Base-by-base conservation (phyloP, 2,113 vertebrate species). In the Rallus limicola region DNA sequence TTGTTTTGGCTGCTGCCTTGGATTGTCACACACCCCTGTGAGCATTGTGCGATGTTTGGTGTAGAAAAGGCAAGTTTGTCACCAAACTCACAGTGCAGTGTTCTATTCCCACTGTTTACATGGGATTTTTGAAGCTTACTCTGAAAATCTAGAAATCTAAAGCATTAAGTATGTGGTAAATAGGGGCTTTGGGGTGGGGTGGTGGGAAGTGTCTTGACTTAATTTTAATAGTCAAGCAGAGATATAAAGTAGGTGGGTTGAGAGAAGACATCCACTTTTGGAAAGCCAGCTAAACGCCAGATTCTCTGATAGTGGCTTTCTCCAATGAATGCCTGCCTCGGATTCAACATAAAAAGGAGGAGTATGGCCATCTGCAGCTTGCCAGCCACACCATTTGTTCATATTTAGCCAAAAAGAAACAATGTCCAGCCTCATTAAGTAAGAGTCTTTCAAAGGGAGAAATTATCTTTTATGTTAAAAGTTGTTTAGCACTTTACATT, bases 311-410 rank as follows among this genome's bases (percentile, higher is more conserved):
- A 9, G 52, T 90, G 18, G 6, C 85, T 96, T 94, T 95, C 87
- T 86, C 18, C 16, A 56, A 83, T 83, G 84, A 97, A 93, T n/a
- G 38, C 65, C 77, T 97, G 93, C 33, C 92, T 95, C 84, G 95
- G 64, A 97, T 97, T 95, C 77, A 79, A 76, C 81, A 50, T 83
- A 86, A 96, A 96, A 93, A 90, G 77, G 79, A 46, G 7, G 12
- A 85, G 19, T 38, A 46, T 82, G 44, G 72, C 83, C 83, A 76
- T 58, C 92, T 86, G 80, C 91, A 82, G 60, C 53, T 80, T 79
- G 92, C 93, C 95, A 95, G 83, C n/a, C 34, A 44, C 62, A n/a
- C 72, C 50, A 24, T 52, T 95, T 91, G 69, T 96, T 64, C 33
- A 13, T 53, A 13, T 38, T 81, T 65, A 85, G 34, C 60, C 81